These are phyloP conservation scores for Pitangus sulphuratus DNA, from an alignment of 2,797 vertebrate species.

Conservation along the genomic window DNA sequence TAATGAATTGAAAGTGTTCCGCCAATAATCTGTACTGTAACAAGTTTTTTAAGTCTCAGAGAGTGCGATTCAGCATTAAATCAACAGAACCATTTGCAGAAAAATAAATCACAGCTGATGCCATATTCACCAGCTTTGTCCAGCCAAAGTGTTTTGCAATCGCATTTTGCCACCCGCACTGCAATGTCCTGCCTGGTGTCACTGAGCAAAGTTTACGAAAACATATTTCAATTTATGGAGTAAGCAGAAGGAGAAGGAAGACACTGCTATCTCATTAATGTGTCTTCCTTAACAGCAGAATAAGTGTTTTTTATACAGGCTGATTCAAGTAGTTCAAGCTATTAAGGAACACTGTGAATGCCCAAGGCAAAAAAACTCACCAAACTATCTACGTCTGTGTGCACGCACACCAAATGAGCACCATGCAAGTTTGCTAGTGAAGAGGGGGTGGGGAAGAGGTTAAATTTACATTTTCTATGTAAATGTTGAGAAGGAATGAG, in stretches of 20 bases:
- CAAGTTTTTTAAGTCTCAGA: not conserved
- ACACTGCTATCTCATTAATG: not conserved
- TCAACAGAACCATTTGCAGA: not conserved
- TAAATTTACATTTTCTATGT: conserved; percentile 6
- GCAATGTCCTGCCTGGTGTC: not conserved
- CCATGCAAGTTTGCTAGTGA: not conserved
- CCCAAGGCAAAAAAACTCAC: conserved; percentile 2
- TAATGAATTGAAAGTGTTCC: not conserved
- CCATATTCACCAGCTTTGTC: not conserved
- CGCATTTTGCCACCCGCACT: not conserved
- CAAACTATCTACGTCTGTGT: not conserved
- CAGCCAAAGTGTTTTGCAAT: rapidly evolving
- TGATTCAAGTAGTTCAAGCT: not conserved
- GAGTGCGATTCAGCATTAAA: not conserved
- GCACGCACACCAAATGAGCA: not conserved
- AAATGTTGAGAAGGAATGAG: not conserved
- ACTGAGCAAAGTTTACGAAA: not conserved
- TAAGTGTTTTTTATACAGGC: not conserved
- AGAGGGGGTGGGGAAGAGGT: not conserved
- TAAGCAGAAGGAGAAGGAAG: not conserved
- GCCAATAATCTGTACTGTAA: not conserved
- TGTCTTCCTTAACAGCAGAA: not conserved
- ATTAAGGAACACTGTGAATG: not conserved
- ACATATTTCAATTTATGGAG: not conserved
- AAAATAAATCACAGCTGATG: not conserved